Conservation (phyloP, 2,888 invertebrate species). For the Crepidodera aurea region DNA sequence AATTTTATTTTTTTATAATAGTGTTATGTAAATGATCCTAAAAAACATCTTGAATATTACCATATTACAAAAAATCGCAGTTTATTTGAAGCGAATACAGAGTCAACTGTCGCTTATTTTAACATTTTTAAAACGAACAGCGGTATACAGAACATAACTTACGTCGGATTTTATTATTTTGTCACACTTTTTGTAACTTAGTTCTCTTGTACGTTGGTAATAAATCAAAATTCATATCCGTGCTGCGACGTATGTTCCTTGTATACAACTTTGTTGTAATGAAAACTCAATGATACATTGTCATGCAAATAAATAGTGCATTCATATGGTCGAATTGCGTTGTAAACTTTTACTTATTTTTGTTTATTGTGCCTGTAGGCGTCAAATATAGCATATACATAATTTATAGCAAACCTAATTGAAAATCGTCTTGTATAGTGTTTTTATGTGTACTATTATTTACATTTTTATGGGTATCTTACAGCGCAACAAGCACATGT, state of each 20-base stretch:
- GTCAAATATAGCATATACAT: conserved; percentile 21
- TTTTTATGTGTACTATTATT: conserved; percentile 5
- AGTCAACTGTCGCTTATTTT: conserved; percentile 7
- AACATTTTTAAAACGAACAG: conserved; percentile 10
- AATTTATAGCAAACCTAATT: conserved; percentile 17
- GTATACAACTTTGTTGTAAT: conserved; percentile 25
- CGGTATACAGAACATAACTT: conserved; percentile 8
- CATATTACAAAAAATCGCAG: no score
- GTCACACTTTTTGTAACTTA: conserved; percentile 20
- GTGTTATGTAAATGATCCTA: no score
- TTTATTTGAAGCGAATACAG: not conserved
- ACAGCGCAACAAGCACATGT: not conserved
- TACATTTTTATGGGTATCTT: conserved; percentile 9
- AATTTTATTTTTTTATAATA: no score
- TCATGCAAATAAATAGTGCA: conserved; percentile 22
- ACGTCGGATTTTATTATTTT: conserved; percentile 19
- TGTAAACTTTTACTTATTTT: conserved; percentile 16
- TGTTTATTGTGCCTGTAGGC: conserved; percentile 22
- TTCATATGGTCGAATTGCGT: conserved; percentile 10
- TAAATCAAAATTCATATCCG: conserved; percentile 27
- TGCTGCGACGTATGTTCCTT: conserved; percentile 6
- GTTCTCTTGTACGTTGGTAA: conserved; percentile 9
- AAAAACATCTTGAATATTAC: no score
- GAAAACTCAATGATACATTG: conserved; percentile 24
- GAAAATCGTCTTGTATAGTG: not conserved